phyloP scores from a whole-genome alignment of 2,113 vertebrate species.

The Spilogale gracilis region DNA sequence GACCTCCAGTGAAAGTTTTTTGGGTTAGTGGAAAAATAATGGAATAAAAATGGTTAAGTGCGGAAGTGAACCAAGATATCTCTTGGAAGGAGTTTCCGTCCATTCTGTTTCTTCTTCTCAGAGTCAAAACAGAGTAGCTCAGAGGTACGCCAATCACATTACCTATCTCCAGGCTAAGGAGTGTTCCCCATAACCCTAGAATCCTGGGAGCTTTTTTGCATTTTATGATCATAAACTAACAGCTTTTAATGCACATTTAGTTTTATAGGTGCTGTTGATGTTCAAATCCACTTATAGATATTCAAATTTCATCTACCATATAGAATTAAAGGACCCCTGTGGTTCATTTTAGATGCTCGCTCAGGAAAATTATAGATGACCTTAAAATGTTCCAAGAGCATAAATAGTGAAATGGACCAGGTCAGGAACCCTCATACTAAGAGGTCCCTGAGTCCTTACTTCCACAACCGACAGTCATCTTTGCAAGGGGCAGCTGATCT shows the following conservation, averaged over 20 bases:
- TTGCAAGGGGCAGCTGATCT: slow-evolving; percentile 51
- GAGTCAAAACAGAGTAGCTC: neutral
- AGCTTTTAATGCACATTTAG: neutral
- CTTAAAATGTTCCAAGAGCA: neutral
- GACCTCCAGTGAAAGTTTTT: neutral
- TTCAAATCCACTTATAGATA: neutral
- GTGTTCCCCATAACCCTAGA: neutral
- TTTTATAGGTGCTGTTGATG: neutral
- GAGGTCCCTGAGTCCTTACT: slow-evolving; percentile 44
- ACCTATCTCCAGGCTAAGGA: neutral
- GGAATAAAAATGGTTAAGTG: slow-evolving; percentile 53
- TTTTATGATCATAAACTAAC: neutral
- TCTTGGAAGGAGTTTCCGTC: slow-evolving; percentile 11
- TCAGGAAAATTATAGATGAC: slow-evolving; percentile 32
- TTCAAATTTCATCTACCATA: neutral
- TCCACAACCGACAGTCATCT: slow-evolving; percentile 42
- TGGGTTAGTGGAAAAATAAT: neutral
- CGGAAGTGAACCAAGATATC: slow-evolving; percentile 38
- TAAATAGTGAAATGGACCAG: slow-evolving; percentile 27
- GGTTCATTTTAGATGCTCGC: neutral
- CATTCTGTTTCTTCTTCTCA: neutral
- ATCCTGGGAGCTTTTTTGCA: neutral
- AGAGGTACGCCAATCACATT: neutral
- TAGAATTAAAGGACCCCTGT: neutral
- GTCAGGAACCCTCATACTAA: slow-evolving; percentile 63